phyloP scores from a whole-genome alignment of 2,113 vertebrate species.

The Taxidea taxus region DNA sequence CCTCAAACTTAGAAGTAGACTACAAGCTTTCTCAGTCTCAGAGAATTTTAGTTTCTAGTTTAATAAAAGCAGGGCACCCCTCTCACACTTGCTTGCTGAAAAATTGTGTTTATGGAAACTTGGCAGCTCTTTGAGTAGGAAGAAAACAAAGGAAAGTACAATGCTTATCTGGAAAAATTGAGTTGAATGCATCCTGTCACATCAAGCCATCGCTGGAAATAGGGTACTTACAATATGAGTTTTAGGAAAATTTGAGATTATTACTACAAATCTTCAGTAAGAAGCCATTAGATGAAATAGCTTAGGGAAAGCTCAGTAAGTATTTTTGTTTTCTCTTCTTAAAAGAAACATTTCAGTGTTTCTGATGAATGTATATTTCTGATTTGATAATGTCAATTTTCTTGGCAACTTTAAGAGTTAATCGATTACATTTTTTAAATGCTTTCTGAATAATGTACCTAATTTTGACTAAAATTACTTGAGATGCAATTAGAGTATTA shows the following conservation, averaged over 20 bases:
- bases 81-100: not conserved
- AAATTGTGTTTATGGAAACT: not conserved
- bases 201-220: slow-evolving; percentile 7
- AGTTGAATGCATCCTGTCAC: not conserved
- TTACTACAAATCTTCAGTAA: slow-evolving; percentile 15
- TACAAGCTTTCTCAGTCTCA: not conserved
- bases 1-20: not conserved
- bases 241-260: slow-evolving; percentile 17
- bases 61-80: not conserved
- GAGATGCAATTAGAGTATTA: not conserved
- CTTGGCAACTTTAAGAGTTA: slow-evolving; percentile 10
- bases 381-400: slow-evolving; percentile 9
- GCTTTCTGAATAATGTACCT: slow-evolving; percentile 14
- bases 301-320: not conserved
- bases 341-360: not conserved
- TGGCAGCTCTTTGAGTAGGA: slow-evolving; percentile 17
- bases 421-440: not conserved
- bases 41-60: slow-evolving; percentile 40
- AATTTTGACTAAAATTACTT: slow-evolving; percentile 19
- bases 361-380: not conserved
- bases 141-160: not conserved
- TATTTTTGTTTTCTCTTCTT: not conserved
- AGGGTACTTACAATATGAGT: not conserved
- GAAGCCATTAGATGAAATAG: slow-evolving; percentile 5
- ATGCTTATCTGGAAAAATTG: not conserved